phyloP scores from a whole-genome alignment of 2,113 vertebrate species.

The Ictalurus furcatus region DNA sequence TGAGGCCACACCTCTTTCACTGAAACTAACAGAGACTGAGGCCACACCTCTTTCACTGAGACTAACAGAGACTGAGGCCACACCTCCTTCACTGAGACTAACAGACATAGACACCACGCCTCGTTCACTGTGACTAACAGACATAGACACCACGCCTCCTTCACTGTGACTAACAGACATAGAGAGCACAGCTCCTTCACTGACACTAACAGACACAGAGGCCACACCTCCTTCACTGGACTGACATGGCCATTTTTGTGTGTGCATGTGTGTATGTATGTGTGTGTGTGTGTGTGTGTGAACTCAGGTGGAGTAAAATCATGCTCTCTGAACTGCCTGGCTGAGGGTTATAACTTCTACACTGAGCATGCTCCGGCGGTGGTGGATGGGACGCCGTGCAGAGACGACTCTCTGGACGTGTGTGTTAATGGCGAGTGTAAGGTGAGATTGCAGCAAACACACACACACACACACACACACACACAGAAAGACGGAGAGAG shows the following conservation, averaged over 20 bases:
- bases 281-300: constrained; percentile 31
- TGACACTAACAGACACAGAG: background rate
- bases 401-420: constrained; percentile 90
- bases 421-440: constrained; percentile 98
- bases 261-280: background rate
- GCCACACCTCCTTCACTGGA: background rate
- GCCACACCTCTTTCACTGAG: too few species aligned
- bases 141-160: background rate
- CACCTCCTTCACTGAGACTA: too few species aligned
- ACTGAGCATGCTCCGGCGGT: constrained; percentile 92
- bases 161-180: background rate
- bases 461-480: constrained; percentile 19
- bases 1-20: background rate
- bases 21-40: background rate
- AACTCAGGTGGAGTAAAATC: constrained; percentile 89
- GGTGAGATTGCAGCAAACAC: constrained; percentile 67
- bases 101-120: background rate
- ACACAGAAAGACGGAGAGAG: too few species aligned
- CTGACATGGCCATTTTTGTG: background rate
- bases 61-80: too few species aligned
- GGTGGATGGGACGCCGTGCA: constrained; percentile 88
- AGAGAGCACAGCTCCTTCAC: background rate
- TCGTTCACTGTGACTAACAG: background rate
- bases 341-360: constrained; percentile 98
- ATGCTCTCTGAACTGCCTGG: constrained; percentile 94